Base-by-base conservation (phyloP, 2,888 invertebrate genomes). In the Lampropteryx suffumata region DNA sequence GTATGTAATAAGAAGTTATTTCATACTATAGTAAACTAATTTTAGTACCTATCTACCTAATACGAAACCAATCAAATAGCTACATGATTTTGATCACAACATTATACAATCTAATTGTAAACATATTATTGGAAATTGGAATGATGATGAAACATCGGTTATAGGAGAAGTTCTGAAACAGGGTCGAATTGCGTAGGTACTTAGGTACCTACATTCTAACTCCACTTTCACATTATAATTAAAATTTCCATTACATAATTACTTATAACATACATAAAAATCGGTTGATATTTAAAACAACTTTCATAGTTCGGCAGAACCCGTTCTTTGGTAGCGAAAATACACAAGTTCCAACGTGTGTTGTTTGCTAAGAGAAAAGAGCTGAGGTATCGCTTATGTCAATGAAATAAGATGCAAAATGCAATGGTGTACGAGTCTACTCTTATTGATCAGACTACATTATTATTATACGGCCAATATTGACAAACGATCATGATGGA, bases 161-260 rank as follows among this genome's bases (percentile, higher is more conserved):
- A 29, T 28, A 33, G n/a, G 41, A 30, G 10, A 41, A n/a, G 46
- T 50, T 34, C 49, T 29, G 35, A 50, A 57, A 50, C 45, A 42
- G 10, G 51, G 50, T 47, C 52, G 28, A 21, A 43, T 57, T 47
- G 49, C 50, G 36, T 35, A 30, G 11, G 35, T 48, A 17, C 3
- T 2, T 17, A 17, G 17, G 4, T 17, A 17, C 17, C 17, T 17
- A 55, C 58, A 55, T 56, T 59, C 58, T 57, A 63, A 59, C 52
- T 29, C 41, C 32, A 44, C 64, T 64, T 64, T 64, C 64, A 61
- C 56, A 51, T 44, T 46, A 49, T 55, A 58, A 56, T 57, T 59
- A 57, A 43, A 37, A 54, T 58, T 57, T 59, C 44, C 53, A 58
- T 61, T 60, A 60, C 47, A 58, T 63, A 59, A 62, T 59, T 58